phyloP scores from a whole-genome alignment of 1,140 invertebrate genomes.

The Zaprionus nigranus region DNA sequence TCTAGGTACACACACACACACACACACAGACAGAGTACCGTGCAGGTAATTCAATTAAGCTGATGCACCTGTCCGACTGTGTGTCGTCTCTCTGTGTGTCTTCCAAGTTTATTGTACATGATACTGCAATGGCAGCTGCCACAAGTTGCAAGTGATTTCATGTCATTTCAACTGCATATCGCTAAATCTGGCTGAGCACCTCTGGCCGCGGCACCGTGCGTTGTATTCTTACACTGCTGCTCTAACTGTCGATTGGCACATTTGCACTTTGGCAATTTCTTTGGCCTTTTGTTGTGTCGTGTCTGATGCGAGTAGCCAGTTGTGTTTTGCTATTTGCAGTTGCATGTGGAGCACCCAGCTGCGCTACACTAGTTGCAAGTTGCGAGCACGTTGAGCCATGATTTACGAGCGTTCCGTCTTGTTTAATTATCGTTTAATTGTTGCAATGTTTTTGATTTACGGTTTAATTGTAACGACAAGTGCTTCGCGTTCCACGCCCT shows the following conservation, averaged over 20 bases:
- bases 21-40: slow-evolving; percentile 1
- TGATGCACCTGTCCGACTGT: slow-evolving; percentile 54
- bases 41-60: slow-evolving; percentile 76
- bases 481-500: slow-evolving; percentile 43
- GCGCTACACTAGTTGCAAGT: slow-evolving; percentile 34
- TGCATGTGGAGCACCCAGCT: slow-evolving; percentile 19
- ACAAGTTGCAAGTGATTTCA: too few relatives aligned
- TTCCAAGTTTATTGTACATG: slow-evolving; percentile 58
- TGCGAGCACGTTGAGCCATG: slow-evolving; percentile 43
- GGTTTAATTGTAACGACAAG: slow-evolving; percentile 78
- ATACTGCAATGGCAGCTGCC: slow-evolving; percentile 22
- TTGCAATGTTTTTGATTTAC: slow-evolving; percentile 82
- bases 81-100: slow-evolving; percentile 23
- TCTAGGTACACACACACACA: not conserved
- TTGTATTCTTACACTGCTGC: slow-evolving; percentile 7
- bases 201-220: not conserved
- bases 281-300: slow-evolving; percentile 24
- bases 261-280: slow-evolving; percentile 75
- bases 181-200: not conserved
- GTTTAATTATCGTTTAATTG: slow-evolving; percentile 83
- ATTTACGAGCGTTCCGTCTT: slow-evolving; percentile 70
- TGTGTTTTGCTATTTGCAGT: slow-evolving; percentile 31
- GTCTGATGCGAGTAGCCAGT: slow-evolving; percentile 14
- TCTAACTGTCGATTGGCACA: slow-evolving; percentile 77
- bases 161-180: not conserved